Percentiles rank a stretch among this genome's conserved stretches.
These are phyloP conservation scores for Triplophysa yarkandensis DNA, from an alignment of 2,797 vertebrate species.

Conservation along the genomic window DNA sequence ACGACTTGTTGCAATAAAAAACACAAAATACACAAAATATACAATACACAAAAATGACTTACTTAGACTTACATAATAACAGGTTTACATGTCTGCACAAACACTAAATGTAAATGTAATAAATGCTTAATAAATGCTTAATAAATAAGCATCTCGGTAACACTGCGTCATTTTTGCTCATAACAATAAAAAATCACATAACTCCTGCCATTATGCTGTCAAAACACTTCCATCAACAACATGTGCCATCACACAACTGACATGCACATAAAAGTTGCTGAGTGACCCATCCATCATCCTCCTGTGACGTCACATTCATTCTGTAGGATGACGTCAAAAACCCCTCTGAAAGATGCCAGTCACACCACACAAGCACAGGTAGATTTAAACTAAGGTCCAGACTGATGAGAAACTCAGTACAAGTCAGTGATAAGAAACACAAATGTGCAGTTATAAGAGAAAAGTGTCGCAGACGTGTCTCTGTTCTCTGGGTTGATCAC, in stretches of 20 bases:
- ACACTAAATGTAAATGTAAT: too few relatives aligned
- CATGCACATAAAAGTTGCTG: background rate
- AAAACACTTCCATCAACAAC: conserved; percentile 1
- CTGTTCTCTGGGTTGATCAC: conserved; percentile 15
- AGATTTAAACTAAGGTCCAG: conserved; percentile 27
- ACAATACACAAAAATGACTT: too few relatives aligned
- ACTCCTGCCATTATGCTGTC: background rate
- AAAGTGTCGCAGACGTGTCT: conserved; percentile 34
- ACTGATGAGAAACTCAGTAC: background rate
- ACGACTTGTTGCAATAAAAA: too few relatives aligned
- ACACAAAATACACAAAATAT: too few relatives aligned
- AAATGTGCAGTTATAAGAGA: conserved; percentile 38
- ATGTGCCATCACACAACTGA: background rate
- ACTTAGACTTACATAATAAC: too few relatives aligned
- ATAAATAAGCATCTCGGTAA: too few relatives aligned
- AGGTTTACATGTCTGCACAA: too few relatives aligned
- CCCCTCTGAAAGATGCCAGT: background rate
- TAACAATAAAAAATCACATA: too few relatives aligned
- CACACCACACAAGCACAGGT: conserved; percentile 1
- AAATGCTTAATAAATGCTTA: too few relatives aligned
- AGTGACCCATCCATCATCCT: background rate
- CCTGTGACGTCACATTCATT: conserved; percentile 32
- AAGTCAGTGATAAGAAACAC: background rate
- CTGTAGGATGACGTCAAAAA: conserved; percentile 42
- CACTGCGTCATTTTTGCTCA: too few relatives aligned